Evolutionary conservation across 1,140 invertebrate genomes (phyloP).

Genomic region (Brachystomella parvula): DNA sequence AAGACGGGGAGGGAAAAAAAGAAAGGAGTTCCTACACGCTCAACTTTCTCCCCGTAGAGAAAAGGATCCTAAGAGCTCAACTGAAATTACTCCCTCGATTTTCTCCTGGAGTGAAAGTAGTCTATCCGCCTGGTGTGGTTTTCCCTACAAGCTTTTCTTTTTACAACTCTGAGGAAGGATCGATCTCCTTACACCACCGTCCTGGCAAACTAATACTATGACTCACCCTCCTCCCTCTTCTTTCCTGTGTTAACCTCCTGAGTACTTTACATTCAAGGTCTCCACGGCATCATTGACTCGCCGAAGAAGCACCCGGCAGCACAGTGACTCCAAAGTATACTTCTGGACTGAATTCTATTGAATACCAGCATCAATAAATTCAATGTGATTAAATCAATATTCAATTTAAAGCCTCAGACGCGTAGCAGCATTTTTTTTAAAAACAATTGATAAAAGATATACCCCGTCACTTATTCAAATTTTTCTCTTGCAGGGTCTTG

Average conservation of each 20-base stretch:
- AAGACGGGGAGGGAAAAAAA: neutral
- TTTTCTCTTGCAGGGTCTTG: too few species aligned
- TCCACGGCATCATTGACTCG: neutral
- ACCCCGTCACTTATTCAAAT: too few species aligned
- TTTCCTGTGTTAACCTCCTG: neutral
- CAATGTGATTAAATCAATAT: too few species aligned
- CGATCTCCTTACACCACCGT: neutral
- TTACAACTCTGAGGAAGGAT: conserved; percentile 1
- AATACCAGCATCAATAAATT: too few species aligned
- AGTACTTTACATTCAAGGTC: neutral
- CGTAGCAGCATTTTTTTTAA: too few species aligned
- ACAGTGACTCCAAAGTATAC: neutral
- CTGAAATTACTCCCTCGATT: conserved; percentile 8
- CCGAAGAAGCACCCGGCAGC: neutral
- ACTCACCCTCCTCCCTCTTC: neutral
- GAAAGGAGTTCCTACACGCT: neutral
- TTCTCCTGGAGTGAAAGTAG: neutral
- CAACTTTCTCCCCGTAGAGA: neutral
- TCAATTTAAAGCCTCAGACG: too few species aligned
- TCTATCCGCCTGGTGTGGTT: conserved; percentile 10
- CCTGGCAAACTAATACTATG: too few species aligned
- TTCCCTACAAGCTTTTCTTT: conserved; percentile 2
- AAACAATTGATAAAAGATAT: too few species aligned
- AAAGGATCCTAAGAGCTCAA: neutral
- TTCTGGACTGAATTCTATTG: too few species aligned